These are phyloP conservation scores for Discoglossus pictus DNA, from an alignment of 2,797 vertebrate genomes.

Conservation along the genomic window DNA sequence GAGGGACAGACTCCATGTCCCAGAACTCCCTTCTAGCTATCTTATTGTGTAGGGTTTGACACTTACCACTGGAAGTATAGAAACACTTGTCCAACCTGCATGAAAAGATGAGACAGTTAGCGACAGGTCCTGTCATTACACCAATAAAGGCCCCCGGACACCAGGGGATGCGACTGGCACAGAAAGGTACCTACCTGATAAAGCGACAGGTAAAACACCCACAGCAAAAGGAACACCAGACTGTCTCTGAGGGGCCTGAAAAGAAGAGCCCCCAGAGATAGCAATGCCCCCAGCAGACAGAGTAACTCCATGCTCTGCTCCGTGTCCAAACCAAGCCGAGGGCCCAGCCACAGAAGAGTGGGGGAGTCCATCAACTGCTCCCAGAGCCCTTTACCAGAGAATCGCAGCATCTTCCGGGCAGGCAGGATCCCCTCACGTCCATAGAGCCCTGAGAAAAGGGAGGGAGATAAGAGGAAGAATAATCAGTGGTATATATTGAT, in stretches of 20 bases:
- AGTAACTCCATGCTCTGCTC: constrained; percentile 87
- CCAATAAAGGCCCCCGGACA: too few species aligned
- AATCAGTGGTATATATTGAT: too few species aligned
- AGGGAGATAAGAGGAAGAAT: background rate
- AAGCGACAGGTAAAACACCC: constrained; percentile 81
- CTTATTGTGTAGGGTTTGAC: background rate
- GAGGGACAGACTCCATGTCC: too few species aligned
- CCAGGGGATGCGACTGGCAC: background rate
- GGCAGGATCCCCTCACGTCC: constrained; percentile 86
- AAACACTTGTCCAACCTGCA: constrained; percentile 92
- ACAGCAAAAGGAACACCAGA: constrained; percentile 79
- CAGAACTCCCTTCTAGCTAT: too few species aligned
- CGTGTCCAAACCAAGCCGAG: constrained; percentile 81
- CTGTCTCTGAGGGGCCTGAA: constrained; percentile 73
- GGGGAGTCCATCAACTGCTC: constrained; percentile 80
- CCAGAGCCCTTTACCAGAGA: constrained; percentile 75
- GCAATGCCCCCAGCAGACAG: constrained; percentile 72
- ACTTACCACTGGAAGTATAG: constrained; percentile 97
- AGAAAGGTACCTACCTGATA: constrained; percentile 72
- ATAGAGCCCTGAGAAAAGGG: constrained; percentile 76
- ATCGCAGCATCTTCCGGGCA: constrained; percentile 74
- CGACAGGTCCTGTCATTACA: too few species aligned
- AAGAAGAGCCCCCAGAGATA: constrained; percentile 74
- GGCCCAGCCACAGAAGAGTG: constrained; percentile 86
- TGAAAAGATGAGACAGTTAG: background rate